Evolutionary conservation across 1,140 invertebrate genomes (phyloP).

Genomic region (Drosophila virilis): DNA sequence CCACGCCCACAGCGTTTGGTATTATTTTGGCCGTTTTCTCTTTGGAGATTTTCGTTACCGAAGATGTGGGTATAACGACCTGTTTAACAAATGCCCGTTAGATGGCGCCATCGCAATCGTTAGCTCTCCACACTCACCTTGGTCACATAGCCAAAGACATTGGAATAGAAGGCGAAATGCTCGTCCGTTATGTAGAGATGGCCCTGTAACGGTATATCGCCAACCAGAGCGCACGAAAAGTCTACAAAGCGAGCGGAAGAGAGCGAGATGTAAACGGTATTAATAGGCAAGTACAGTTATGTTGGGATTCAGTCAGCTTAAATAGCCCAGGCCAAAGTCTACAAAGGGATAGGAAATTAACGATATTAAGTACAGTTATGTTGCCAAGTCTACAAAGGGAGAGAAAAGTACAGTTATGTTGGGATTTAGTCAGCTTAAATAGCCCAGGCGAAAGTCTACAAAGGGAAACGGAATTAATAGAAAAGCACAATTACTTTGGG

Average conservation of each 20-base stretch:
- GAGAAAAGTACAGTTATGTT: too few species aligned
- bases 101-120: not conserved
- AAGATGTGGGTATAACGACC: constrained; percentile 92
- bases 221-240: constrained; percentile 96
- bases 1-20: constrained; percentile 95
- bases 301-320: too few species aligned
- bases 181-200: constrained; percentile 96
- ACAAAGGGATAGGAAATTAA: too few species aligned
- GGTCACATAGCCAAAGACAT: constrained; percentile 96
- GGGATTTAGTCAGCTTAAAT: too few species aligned
- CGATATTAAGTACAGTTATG: too few species aligned
- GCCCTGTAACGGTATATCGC: constrained; percentile 96
- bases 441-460: too few species aligned
- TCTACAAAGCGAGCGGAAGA: constrained; percentile 85
- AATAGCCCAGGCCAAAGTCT: too few species aligned
- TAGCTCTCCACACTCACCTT: constrained; percentile 87
- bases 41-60: constrained; percentile 93
- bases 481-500: too few species aligned
- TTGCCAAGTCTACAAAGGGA: too few species aligned
- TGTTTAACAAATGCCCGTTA: constrained; percentile 74
- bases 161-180: constrained; percentile 97
- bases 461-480: not conserved
- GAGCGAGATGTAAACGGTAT: too few species aligned
- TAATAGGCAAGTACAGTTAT: not conserved
- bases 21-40: constrained; percentile 96